Evolutionary conservation across 2,888 invertebrate genomes (phyloP).

Genomic region (Melanotus villosus): DNA sequence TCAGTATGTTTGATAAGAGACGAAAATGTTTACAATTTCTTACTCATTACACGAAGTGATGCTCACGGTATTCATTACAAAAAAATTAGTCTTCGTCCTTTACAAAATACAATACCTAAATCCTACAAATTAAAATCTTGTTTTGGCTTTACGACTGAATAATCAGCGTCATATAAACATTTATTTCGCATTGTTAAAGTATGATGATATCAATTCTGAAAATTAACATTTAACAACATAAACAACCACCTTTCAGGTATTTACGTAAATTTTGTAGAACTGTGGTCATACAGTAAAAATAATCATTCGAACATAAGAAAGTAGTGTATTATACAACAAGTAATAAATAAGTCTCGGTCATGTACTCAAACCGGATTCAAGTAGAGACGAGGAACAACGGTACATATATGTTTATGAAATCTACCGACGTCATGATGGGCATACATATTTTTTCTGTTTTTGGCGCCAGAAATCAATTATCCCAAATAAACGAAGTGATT

Average conservation of each 20-base stretch:
- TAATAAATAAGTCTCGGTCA: conserved; percentile 41
- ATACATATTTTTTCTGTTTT: conserved; percentile 32
- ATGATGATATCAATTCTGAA: not conserved
- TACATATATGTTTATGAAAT: conserved; percentile 44
- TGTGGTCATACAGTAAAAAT: not conserved
- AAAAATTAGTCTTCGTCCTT: too few relatives aligned
- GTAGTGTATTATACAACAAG: conserved; percentile 43
- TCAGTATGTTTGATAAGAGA: too few relatives aligned
- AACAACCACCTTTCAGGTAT: not conserved
- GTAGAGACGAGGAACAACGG: conserved; percentile 41
- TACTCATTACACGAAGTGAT: too few relatives aligned
- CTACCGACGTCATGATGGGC: not conserved
- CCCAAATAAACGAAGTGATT: conserved; percentile 13
- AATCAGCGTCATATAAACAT: too few relatives aligned
- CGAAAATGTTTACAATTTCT: too few relatives aligned
- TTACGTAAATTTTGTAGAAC: not conserved
- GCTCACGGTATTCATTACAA: too few relatives aligned
- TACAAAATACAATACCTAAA: too few relatives aligned
- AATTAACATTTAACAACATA: too few relatives aligned
- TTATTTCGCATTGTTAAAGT: too few relatives aligned
- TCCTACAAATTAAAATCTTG: too few relatives aligned
- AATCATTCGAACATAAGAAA: conserved; percentile 22
- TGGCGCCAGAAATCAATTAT: conserved; percentile 39
- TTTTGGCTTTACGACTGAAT: too few relatives aligned
- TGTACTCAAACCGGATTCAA: conserved; percentile 41